Conservation (phyloP, 2,888 invertebrate genomes). For the Aleiodes leptofemur region DNA sequence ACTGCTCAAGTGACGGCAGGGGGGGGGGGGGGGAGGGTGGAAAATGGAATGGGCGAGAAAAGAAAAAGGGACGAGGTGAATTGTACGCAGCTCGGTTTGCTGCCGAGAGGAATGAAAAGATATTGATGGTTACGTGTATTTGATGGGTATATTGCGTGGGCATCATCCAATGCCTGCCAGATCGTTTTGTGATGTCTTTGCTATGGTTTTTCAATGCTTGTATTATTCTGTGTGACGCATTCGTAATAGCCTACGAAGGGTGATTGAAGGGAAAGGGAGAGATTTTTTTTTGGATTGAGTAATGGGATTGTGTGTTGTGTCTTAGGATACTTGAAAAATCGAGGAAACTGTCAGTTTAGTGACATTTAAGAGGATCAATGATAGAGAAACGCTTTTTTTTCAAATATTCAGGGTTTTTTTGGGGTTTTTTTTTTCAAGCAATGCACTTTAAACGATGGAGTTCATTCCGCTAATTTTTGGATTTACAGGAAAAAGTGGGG, state of each 20-base stretch:
- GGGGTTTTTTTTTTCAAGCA: no score
- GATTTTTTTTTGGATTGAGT: neutral
- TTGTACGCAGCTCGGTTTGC: conserved; percentile 45
- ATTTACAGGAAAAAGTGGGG: no score
- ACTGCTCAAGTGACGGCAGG: conserved; percentile 10
- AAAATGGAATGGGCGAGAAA: conserved; percentile 7
- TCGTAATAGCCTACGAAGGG: conserved; percentile 53
- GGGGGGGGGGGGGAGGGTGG: neutral
- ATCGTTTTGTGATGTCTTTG: conserved; percentile 74
- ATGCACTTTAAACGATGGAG: no score
- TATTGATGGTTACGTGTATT: conserved; percentile 75
- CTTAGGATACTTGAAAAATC: no score
- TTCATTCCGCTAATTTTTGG: no score
- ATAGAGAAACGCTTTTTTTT: no score
- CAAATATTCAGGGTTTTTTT: no score
- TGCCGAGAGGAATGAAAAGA: conserved; percentile 63
- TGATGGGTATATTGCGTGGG: conserved; percentile 74
- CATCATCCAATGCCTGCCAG: conserved; percentile 65
- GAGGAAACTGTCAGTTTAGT: no score
- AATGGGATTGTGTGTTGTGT: neutral
- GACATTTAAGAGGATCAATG: no score
- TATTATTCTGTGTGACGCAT: conserved; percentile 56
- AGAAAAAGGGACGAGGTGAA: conserved; percentile 31
- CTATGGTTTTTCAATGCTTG: conserved; percentile 70
- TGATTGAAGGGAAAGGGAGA: neutral